Evolutionary conservation across 2,888 invertebrate genomes (phyloP).

Genomic region (Cataglyphis livida): DNA sequence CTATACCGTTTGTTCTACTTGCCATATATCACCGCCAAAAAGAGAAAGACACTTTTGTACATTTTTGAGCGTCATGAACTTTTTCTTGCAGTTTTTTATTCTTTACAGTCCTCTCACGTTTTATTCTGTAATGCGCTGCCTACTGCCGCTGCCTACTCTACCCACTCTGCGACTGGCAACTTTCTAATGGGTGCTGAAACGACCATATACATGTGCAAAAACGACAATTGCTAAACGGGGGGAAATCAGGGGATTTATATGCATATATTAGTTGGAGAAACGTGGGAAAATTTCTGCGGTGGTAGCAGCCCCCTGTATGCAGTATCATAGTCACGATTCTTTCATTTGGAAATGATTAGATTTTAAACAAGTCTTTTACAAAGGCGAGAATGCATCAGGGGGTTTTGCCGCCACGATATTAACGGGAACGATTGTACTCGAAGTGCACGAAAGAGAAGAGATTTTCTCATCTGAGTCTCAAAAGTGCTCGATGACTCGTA

Average conservation of each 20-base stretch:
- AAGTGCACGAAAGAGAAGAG: constrained; percentile 69
- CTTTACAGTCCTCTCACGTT: constrained; percentile 82
- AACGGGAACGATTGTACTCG: constrained; percentile 58
- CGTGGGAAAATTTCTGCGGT: constrained; percentile 33
- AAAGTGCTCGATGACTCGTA: constrained; percentile 47
- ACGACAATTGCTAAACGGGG: constrained; percentile 33
- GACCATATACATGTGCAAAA: constrained; percentile 45
- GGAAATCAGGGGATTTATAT: constrained; percentile 9
- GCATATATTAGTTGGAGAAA: constrained; percentile 42
- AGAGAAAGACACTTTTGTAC: constrained; percentile 66
- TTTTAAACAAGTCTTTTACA: not conserved
- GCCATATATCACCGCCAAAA: constrained; percentile 56
- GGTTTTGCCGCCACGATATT: constrained; percentile 58
- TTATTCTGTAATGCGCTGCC: constrained; percentile 84
- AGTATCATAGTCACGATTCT: constrained; percentile 2
- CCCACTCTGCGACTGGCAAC: constrained; percentile 79
- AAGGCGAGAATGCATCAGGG: constrained; percentile 36
- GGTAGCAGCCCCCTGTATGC: constrained; percentile 39
- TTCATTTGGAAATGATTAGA: not conserved
- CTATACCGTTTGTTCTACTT: constrained; percentile 45
- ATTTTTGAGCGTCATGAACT: constrained; percentile 68
- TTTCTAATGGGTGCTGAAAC: constrained; percentile 76
- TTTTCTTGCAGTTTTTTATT: constrained; percentile 80
- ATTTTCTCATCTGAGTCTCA: constrained; percentile 10
- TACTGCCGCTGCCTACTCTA: constrained; percentile 81